Base-by-base conservation (phyloP, 2,888 invertebrate species). In the Lissonota sp. region DNA sequence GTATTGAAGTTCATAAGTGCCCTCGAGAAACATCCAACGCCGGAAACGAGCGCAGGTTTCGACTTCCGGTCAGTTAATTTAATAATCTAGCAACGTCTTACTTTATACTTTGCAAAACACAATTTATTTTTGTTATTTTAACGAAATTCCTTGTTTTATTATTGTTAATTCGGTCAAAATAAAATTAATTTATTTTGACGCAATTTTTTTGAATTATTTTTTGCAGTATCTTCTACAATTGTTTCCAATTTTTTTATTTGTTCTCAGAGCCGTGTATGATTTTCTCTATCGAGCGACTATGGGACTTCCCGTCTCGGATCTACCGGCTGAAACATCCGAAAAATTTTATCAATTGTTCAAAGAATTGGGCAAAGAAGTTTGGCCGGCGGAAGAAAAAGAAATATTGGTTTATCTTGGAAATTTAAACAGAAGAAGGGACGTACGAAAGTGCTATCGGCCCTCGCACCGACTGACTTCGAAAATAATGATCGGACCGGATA, bases 201-300 rank as follows among this genome's bases (percentile, higher is more conserved):
- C 6, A 44, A 37, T 75, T 42, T 14, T 58, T 12, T 42, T 51
- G 40, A 10, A 26, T 58, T 16, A 40, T 40, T 40, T 53, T 26
- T 26, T 26, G 1, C 26, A 26, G 5, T 26, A 42, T 42, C 12
- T 6, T 37, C 1, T 7, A 5, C 8, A 42, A 46, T n/a, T 51
- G 5, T 49, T n/a, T 16, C 64, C 42, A 4, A 55, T 10, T 8
- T 42, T 44, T 40, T 42, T 16, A 6, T 16, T 66, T 62, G 55
- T 66, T 90, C 86, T 39, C 80, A 92, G 92, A 42, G 84, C 85
- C 42, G 83, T 89, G 12, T 92, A 92, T 53, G 77, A 89, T n/a
- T 85, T 88, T 76, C 83, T 92, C 26, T 86, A 89, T 80, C 85
- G 84, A n/a, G 84, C 87, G 44, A 84, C 86, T 4, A 49, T 79